Evolutionary conservation across 2,797 vertebrate species (phyloP).

Genomic region (Diplodus sargus): DNA sequence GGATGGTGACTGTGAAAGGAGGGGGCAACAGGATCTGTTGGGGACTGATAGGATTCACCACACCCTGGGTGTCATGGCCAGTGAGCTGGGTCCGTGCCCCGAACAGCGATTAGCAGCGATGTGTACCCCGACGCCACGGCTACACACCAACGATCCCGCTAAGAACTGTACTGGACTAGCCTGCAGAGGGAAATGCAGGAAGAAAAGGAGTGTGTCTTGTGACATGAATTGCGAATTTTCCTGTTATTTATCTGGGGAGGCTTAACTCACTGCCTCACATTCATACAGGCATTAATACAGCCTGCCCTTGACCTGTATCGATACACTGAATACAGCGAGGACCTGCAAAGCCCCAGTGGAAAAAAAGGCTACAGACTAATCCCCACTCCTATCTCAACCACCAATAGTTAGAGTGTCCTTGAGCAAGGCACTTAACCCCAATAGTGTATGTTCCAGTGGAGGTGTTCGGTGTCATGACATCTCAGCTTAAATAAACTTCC

Average conservation of each 20-base stretch:
- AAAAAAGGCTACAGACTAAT: conserved; percentile 26
- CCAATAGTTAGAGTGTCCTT: conserved; percentile 54
- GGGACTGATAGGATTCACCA: conserved; percentile 73
- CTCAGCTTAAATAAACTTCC: conserved; percentile 36
- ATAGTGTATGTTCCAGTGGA: conserved; percentile 36
- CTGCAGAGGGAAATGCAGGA: conserved; percentile 17
- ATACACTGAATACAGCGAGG: conserved; percentile 25
- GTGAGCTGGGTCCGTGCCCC: conserved; percentile 70
- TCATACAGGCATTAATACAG: conserved; percentile 13
- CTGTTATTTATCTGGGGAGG: conserved; percentile 30
- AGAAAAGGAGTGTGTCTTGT: conserved; percentile 8
- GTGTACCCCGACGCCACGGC: conserved; percentile 46
- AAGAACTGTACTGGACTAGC: conserved; percentile 38
- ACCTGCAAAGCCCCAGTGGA: conserved; percentile 14
- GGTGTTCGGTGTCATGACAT: conserved; percentile 51
- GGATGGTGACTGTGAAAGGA: conserved; percentile 36
- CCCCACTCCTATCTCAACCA: conserved; percentile 11
- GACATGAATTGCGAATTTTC: neutral
- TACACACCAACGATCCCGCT: conserved; percentile 42
- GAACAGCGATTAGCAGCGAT: conserved; percentile 69
- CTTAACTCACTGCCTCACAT: conserved; percentile 37
- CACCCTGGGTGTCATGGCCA: conserved; percentile 70
- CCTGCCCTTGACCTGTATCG: conserved; percentile 62
- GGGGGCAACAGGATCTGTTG: conserved; percentile 60
- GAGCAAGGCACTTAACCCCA: conserved; percentile 57